phyloP scores from a whole-genome alignment of 2,797 vertebrate species.

The Nannoperca obscura region DNA sequence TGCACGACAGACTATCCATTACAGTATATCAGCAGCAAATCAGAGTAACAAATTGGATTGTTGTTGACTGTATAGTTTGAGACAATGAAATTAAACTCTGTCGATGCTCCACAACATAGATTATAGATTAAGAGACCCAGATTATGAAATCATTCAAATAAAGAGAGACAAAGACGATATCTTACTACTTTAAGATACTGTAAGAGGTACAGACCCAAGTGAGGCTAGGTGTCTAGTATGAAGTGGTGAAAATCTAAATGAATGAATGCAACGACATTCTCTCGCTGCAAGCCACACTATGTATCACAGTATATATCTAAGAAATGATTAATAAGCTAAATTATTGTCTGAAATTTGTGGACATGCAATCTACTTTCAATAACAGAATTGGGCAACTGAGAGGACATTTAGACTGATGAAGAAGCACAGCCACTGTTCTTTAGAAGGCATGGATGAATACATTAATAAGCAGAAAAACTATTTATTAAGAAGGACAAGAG shows the following conservation, averaged over 20 bases:
- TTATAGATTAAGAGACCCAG: too few species aligned
- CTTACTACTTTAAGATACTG: neutral
- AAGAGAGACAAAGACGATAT: too few species aligned
- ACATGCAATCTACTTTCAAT: neutral
- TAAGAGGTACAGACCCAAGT: neutral
- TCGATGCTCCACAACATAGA: neutral
- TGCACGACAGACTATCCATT: conserved; percentile 47
- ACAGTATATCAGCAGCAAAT: conserved; percentile 26
- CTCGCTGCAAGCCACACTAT: neutral
- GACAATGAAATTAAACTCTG: conserved; percentile 21
- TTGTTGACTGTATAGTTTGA: neutral
- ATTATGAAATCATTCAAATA: neutral
- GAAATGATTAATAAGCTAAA: neutral
- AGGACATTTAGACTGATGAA: neutral
- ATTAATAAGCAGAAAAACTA: neutral
- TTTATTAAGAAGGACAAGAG: neutral
- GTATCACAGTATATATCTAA: neutral
- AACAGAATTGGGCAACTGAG: neutral
- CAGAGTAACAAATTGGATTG: neutral
- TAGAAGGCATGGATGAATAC: neutral
- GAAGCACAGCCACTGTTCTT: neutral
- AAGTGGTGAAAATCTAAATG: neutral
- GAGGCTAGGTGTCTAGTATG: neutral
- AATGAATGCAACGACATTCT: neutral
- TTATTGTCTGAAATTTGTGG: neutral